A percentile compares a stretch with the other conserved stretches of the same genome.
Conservation (phyloP, 2,888 invertebrate species). For the Suillia variegata region DNA sequence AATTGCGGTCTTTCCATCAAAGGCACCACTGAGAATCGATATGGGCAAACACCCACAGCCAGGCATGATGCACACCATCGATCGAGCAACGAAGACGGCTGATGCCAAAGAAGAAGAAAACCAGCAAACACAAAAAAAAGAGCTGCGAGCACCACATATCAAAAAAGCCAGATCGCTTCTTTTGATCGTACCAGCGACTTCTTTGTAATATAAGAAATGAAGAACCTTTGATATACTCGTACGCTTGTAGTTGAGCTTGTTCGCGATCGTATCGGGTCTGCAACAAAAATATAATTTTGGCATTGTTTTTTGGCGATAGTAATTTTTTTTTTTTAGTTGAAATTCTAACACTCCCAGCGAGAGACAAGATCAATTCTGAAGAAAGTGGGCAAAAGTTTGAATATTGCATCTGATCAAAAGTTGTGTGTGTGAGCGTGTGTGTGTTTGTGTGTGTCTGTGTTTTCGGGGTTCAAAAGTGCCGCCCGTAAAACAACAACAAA, state of each 20-base stretch:
- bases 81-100: constrained; percentile 13
- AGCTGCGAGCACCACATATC: no score
- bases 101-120: constrained; percentile 22
- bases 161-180: no score
- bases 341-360: no score
- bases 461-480: constrained; percentile 21
- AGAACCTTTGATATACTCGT: background rate
- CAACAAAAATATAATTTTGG: no score
- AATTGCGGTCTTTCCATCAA: constrained; percentile 40
- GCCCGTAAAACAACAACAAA: constrained; percentile 23
- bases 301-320: no score
- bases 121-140: no score
- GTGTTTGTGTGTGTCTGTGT: background rate
- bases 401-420: no score
- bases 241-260: background rate
- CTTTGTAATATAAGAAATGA: no score
- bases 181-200: constrained; percentile 6
- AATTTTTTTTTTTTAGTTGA: no score
- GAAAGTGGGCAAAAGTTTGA: no score
- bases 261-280: background rate
- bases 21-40: background rate
- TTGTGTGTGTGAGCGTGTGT: background rate
- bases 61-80: no score
- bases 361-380: no score
- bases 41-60: background rate